Conservation (phyloP, 2,797 vertebrate genomes). For the Orestias chungarensis region DNA sequence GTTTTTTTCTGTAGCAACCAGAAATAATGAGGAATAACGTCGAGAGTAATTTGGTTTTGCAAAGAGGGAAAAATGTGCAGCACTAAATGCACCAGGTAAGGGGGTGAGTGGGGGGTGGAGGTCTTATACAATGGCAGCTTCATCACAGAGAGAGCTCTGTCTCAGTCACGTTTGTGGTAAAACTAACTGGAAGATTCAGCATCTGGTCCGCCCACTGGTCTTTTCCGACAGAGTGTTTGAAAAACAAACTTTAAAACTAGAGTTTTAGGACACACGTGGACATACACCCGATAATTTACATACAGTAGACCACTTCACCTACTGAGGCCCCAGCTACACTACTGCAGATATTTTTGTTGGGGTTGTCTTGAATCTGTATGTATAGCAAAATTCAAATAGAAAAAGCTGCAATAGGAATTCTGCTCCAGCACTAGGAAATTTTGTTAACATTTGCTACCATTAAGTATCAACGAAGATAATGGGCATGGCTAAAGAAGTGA, state of each 20-base stretch:
- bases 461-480: not conserved
- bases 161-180: constrained; percentile 51
- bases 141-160: constrained; percentile 43
- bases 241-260: constrained; percentile 54
- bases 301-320: constrained; percentile 69
- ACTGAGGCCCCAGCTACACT: constrained; percentile 41
- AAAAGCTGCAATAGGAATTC: not conserved
- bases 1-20: constrained; percentile 43
- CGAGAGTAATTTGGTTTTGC: constrained; percentile 53
- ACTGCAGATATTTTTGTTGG: not conserved
- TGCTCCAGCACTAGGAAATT: not conserved
- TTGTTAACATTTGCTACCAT: not conserved
- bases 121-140: constrained; percentile 61
- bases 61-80: constrained; percentile 48
- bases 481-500: not conserved
- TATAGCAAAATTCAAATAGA: not conserved
- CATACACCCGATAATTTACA: constrained; percentile 53
- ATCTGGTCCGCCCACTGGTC: constrained; percentile 39
- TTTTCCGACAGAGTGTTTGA: constrained; percentile 40
- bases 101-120: constrained; percentile 15
- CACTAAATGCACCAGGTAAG: constrained; percentile 27
- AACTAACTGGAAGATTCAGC: constrained; percentile 48
- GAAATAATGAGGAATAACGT: constrained; percentile 45
- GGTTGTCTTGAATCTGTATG: not conserved
- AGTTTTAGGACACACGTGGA: constrained; percentile 31